Base-by-base conservation (phyloP, 2,797 vertebrate genomes). In the Mycteria americana region DNA sequence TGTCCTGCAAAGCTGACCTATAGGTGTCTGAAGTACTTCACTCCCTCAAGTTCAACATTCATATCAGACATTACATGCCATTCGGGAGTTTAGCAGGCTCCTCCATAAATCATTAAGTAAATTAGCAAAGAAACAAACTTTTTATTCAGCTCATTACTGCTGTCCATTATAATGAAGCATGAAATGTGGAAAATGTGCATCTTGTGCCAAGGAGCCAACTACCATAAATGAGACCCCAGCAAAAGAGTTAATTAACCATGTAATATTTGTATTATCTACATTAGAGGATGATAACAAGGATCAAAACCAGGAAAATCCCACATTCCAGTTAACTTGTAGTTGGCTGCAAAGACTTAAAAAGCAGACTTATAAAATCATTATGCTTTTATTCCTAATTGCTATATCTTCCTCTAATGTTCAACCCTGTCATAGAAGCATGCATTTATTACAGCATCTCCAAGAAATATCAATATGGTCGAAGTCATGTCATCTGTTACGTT, bases 171-270 rank as follows among this genome's bases (percentile, higher is more conserved):
- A 93, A 89, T 31, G 60, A 91, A 87, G 56, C 30, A 80, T 39
- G 57, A 92, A 95, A 95, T 53, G 37, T 18, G 18, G 81, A 77
- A 92, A 89, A 74, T 9, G 28, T 43, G 60, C 9, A 31, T 57
- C 56, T 69, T 74, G 46, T 77, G 91, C 91, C 89, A 87, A 67
- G 77, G 41, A 92, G 64, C 22, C 81, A 93, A 24, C 64, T 45
- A 70, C 31, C 27, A 80, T 72, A 80, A 96, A 85, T 27, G 75
- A 85, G 39, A 92, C 39, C 27, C 67, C 80, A 91, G 78, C n/a
- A 93, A 92, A 78, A 79, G 68, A 91, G 79, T 84, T 87, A 95
- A 94, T 82, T 94, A 95, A 86, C 94, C 77, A 73, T 60, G 75
- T 88, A 92, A 83, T 83, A 83, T 30, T 72, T 69, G 45, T 67